A percentile compares a stretch with the other conserved stretches of the same genome.
Conservation (phyloP, 2,113 vertebrate genomes). For the Protobothrops flavoviridis region DNA sequence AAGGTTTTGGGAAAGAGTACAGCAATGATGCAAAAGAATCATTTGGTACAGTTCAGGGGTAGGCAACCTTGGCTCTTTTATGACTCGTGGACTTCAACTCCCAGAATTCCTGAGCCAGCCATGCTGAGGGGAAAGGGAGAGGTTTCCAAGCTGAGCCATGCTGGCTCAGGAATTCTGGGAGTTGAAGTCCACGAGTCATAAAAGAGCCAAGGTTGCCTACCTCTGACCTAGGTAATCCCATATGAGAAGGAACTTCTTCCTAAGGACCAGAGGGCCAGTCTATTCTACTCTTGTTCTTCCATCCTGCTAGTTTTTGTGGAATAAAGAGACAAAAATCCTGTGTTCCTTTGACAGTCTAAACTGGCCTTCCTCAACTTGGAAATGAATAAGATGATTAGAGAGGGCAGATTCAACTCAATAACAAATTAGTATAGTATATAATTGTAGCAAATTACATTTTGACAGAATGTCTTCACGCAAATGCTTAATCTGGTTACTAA, state of each 20-base stretch:
- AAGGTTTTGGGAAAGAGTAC: neutral
- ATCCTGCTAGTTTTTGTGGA: neutral
- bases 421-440: neutral
- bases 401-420: neutral
- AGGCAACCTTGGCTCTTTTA: too few species aligned
- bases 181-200: too few species aligned
- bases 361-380: neutral
- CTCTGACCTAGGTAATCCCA: neutral
- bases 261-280: neutral
- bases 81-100: too few species aligned
- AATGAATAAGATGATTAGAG: neutral
- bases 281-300: neutral
- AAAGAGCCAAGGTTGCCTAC: too few species aligned
- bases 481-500: neutral
- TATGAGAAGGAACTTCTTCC: neutral
- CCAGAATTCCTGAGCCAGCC: too few species aligned
- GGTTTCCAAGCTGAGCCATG: too few species aligned
- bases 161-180: too few species aligned
- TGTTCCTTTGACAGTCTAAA: neutral
- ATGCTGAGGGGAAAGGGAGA: too few species aligned
- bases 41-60: too few species aligned
- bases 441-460: neutral
- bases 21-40: too few species aligned
- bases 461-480: neutral
- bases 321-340: neutral